Conservation (phyloP, 2,888 invertebrate genomes). For the Cancer borealis region DNA sequence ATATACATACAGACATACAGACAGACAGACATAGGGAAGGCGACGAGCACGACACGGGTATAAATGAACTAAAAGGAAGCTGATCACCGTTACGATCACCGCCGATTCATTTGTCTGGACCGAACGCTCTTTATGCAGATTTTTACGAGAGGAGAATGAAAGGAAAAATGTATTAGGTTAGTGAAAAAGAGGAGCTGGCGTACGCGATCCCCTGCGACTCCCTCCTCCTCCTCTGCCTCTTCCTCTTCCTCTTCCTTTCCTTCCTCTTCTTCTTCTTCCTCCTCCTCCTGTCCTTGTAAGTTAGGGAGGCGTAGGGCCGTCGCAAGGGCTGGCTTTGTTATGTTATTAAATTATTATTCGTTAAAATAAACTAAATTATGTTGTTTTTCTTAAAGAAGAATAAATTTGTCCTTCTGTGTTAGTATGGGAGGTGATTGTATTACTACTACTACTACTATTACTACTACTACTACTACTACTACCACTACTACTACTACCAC, state of each 20-base stretch:
- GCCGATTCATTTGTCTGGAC: constrained; percentile 28
- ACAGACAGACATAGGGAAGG: not conserved
- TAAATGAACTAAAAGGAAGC: not conserved
- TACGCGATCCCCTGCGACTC: not conserved
- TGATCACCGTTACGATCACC: constrained; percentile 7
- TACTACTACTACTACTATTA: constrained; percentile 43
- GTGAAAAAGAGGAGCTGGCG: constrained; percentile 29
- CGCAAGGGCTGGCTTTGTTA: not conserved
- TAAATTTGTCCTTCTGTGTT: not conserved
- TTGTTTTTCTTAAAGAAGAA: not conserved
- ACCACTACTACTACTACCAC: constrained; percentile 48
- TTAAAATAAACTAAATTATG: not conserved
- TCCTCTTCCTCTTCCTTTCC: not conserved
- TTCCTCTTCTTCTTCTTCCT: not conserved
- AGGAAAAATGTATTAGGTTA: constrained; percentile 29
- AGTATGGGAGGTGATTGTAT: not conserved
- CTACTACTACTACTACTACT: constrained; percentile 38
- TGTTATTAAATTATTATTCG: not conserved
- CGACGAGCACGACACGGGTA: not conserved
- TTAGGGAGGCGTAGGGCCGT: not conserved
- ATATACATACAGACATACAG: not conserved
- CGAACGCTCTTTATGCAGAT: constrained; percentile 25
- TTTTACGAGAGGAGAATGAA: constrained; percentile 17
- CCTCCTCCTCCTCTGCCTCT: not conserved
- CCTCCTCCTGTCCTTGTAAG: not conserved